Evolutionary conservation across 2,113 vertebrate species (phyloP).

Genomic region (Copsychus sechellarum): DNA sequence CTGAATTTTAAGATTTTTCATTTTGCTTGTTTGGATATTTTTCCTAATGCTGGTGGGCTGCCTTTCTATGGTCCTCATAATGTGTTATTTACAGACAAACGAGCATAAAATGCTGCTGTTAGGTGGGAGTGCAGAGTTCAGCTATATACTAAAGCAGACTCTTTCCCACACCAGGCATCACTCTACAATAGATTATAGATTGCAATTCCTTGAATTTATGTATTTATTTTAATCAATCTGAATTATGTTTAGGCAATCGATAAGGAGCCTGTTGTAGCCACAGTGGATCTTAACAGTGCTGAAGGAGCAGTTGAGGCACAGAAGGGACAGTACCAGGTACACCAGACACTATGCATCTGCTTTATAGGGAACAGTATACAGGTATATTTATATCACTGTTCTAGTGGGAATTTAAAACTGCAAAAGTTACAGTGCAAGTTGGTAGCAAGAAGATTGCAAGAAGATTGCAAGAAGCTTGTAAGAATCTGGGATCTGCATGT

Average conservation of each 20-base stretch:
- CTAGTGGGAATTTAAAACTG: background rate
- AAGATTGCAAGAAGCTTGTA: background rate
- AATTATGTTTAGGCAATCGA: background rate
- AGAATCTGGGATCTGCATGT: background rate
- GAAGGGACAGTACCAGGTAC: background rate
- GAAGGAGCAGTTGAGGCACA: background rate
- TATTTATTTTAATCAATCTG: background rate
- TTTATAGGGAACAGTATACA: background rate
- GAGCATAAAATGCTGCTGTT: background rate
- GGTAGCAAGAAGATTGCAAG: background rate
- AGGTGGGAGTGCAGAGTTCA: background rate
- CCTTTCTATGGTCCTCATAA: background rate
- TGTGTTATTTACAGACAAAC: background rate
- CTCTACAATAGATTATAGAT: background rate
- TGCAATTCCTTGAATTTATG: background rate
- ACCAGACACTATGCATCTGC: background rate
- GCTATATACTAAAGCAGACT: background rate
- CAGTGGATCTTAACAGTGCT: fast-evolving
- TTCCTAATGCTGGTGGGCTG: background rate
- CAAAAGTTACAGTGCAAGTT: background rate
- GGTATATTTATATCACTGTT: background rate
- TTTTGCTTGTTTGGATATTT: background rate
- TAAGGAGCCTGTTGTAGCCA: background rate
- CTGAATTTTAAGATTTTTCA: background rate
- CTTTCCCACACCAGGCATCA: background rate